Evolutionary conservation across 2,113 vertebrate species (phyloP).

Genomic region (Panurus biarmicus): DNA sequence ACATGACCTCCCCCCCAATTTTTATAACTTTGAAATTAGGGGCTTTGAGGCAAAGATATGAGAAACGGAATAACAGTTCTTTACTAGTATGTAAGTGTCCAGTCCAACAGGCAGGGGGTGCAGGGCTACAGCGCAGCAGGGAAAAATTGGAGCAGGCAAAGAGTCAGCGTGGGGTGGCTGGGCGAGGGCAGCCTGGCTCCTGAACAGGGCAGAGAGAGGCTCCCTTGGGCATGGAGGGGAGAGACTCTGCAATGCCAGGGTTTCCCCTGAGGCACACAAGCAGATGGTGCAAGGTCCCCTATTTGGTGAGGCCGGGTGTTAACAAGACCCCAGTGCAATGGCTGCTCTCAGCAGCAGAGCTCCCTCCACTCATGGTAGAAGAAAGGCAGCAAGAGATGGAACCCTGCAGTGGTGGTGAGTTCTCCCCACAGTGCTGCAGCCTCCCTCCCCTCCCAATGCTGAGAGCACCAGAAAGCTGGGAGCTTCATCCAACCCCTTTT

Average conservation of each 20-base stretch:
- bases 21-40: not conserved
- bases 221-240: rapidly evolving
- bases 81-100: too few relatives aligned
- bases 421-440: not conserved
- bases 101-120: too few relatives aligned
- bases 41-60: not conserved
- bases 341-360: not conserved
- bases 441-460: not conserved
- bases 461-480: not conserved
- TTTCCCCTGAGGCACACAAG: not conserved
- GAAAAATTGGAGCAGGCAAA: too few relatives aligned
- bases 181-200: not conserved
- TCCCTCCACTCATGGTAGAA: not conserved
- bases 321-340: too few relatives aligned
- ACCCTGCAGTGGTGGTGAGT: too few relatives aligned
- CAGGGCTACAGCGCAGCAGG: not conserved
- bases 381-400: not conserved
- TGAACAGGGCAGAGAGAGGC: not conserved
- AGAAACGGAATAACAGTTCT: not conserved
- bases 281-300: not conserved
- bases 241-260: too few relatives aligned
- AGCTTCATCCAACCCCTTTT: too few relatives aligned
- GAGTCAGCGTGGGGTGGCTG: rapidly evolving
- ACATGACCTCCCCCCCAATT: not conserved
- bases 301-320: not conserved